Evolutionary conservation across 2,113 vertebrate genomes (phyloP).

Genomic region (Engystomops pustulosus): DNA sequence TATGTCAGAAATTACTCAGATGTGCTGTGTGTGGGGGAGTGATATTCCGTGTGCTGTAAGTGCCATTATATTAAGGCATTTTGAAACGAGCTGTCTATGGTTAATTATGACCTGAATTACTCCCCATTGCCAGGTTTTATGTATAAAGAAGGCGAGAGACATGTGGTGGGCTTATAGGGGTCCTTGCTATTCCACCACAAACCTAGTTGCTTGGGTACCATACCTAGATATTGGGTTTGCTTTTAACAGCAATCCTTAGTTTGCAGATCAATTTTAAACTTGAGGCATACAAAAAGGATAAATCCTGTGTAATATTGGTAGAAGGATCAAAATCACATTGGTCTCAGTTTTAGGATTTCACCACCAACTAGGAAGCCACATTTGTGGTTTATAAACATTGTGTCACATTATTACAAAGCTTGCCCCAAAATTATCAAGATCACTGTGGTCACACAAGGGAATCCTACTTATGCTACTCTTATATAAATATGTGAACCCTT

Average conservation of each 20-base stretch:
- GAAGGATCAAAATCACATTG: too few species aligned
- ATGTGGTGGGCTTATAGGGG: not conserved
- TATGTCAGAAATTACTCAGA: slow-evolving; percentile 48
- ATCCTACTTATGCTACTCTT: not conserved
- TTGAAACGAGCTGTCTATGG: not conserved
- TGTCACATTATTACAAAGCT: not conserved
- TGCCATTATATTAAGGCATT: not conserved
- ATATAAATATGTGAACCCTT: not conserved
- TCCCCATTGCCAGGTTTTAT: not conserved
- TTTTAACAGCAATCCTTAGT: too few species aligned
- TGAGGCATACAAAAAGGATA: too few species aligned
- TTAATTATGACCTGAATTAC: slow-evolving; percentile 22
- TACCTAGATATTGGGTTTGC: too few species aligned
- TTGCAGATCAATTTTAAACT: too few species aligned
- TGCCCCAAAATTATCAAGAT: not conserved
- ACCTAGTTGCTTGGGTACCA: too few species aligned
- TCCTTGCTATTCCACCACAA: too few species aligned
- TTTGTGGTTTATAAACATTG: not conserved
- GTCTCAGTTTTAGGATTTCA: too few species aligned
- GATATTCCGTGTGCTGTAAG: not conserved
- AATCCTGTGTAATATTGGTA: too few species aligned
- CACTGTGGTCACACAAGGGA: not conserved
- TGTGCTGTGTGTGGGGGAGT: slow-evolving; percentile 12
- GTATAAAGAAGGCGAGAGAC: not conserved
- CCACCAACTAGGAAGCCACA: not conserved